Evolutionary conservation across 2,113 vertebrate species (phyloP).

Genomic region (Charina bottae): DNA sequence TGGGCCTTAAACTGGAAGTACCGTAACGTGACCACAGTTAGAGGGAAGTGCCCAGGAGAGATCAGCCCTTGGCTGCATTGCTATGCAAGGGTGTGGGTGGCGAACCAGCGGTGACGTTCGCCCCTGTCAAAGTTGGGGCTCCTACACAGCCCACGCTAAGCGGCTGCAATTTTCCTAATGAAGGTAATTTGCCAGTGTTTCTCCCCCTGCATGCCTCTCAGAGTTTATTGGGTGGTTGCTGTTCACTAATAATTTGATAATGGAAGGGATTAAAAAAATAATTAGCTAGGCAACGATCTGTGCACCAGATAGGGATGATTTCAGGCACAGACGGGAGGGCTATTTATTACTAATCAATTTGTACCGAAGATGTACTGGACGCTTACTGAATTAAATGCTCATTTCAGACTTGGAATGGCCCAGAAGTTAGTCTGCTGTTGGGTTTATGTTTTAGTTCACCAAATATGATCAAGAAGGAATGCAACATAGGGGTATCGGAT

Average conservation of each 20-base stretch:
- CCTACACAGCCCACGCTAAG: background rate
- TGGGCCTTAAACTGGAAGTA: too few species aligned
- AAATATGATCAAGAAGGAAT: background rate
- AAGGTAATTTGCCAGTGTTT: background rate
- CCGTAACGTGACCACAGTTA: background rate
- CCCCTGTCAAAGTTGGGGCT: background rate
- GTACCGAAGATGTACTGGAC: background rate
- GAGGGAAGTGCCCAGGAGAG: too few species aligned
- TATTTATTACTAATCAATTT: constrained; percentile 10
- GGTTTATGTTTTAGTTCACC: background rate
- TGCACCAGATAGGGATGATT: background rate
- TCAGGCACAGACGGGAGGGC: background rate
- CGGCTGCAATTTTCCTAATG: constrained; percentile 4
- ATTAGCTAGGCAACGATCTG: background rate
- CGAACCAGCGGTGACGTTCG: fast-evolving
- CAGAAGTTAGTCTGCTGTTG: background rate
- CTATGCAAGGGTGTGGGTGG: background rate
- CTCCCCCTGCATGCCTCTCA: too few species aligned
- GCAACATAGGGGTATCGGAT: background rate
- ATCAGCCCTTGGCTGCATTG: background rate
- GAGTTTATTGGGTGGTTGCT: background rate
- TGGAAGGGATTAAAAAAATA: background rate
- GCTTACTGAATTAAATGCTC: background rate
- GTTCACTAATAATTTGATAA: constrained; percentile 14
- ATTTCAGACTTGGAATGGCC: background rate